A percentile compares a stretch with the other conserved stretches of the same genome.
These are phyloP conservation scores for Indicator indicator DNA, from an alignment of 2,113 vertebrate genomes.

Conservation along the genomic window DNA sequence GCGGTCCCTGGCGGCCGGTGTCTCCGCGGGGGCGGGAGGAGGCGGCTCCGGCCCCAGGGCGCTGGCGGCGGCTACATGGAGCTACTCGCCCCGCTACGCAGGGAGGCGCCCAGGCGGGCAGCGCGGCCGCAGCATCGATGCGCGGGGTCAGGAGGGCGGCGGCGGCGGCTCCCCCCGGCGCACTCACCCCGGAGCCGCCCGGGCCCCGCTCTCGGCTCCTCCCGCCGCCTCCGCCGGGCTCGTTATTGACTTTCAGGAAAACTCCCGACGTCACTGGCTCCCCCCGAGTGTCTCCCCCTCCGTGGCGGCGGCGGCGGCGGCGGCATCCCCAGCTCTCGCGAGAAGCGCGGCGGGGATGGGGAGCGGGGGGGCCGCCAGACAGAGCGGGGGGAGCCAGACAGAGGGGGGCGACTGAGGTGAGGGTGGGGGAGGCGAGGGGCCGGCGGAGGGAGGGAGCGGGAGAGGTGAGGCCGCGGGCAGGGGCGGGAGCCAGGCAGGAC, in stretches of 20 bases:
- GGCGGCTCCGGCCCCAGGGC: neutral
- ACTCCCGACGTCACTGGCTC: slow-evolving; percentile 81
- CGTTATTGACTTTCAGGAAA: slow-evolving; percentile 84
- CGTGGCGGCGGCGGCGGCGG: slow-evolving; percentile 6
- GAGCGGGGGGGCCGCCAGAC: slow-evolving; percentile 28
- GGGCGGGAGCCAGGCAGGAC: neutral
- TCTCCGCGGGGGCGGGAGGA: neutral
- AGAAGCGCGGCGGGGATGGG: slow-evolving; percentile 12
- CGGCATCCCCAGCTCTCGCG: slow-evolving; percentile 58
- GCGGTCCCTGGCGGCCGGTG: neutral
- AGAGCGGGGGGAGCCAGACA: slow-evolving; percentile 33
- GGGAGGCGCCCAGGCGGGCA: slow-evolving; percentile 22
- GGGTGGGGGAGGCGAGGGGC: neutral
- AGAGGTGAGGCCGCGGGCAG: neutral
- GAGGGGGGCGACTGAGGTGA: neutral
- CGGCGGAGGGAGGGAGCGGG: neutral
- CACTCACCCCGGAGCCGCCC: slow-evolving; percentile 33
- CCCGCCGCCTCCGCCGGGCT: slow-evolving; percentile 64
- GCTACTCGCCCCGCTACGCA: slow-evolving; percentile 10
- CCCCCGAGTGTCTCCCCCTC: slow-evolving; percentile 54
- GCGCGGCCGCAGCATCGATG: slow-evolving; percentile 48
- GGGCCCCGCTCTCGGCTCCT: slow-evolving; percentile 41
- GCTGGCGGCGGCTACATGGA: slow-evolving; percentile 35
- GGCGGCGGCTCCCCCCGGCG: slow-evolving; percentile 4
- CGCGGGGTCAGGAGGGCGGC: slow-evolving; percentile 37